These are phyloP conservation scores for Tympanoctomys barrerae DNA, from an alignment of 2,797 vertebrate genomes.

Conservation along the genomic window DNA sequence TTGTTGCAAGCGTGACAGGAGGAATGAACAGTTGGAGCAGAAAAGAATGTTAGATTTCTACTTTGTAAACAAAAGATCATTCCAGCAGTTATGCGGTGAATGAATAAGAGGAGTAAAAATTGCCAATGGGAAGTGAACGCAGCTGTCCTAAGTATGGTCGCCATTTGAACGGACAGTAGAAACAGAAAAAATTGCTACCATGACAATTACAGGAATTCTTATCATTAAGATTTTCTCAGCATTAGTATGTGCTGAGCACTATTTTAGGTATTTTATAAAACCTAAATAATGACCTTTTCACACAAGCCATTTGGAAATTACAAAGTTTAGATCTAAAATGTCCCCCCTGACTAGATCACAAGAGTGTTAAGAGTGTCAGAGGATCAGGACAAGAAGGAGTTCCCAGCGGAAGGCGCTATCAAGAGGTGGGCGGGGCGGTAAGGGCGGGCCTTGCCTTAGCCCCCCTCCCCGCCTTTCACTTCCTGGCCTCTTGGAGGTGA, in stretches of 20 bases:
- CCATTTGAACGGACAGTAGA: neutral
- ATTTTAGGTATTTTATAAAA: neutral
- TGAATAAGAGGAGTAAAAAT: neutral
- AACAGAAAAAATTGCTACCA: neutral
- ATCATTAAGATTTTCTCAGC: neutral
- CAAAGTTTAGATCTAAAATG: neutral
- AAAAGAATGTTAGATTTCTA: neutral
- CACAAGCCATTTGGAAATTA: neutral
- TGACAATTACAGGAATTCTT: neutral
- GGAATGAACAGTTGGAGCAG: neutral
- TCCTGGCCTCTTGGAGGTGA: neutral
- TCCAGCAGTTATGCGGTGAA: neutral
- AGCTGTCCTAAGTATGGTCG: neutral
- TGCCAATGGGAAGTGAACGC: neutral
- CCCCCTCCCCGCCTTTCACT: neutral
- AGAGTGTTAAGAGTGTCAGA: neutral
- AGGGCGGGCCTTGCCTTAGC: neutral
- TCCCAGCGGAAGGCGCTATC: fast-evolving
- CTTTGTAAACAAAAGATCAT: neutral
- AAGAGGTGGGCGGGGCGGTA: neutral
- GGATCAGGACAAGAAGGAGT: neutral
- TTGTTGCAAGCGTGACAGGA: neutral
- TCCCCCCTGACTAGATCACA: neutral
- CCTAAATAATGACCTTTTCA: neutral
- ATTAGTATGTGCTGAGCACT: neutral